Conservation (phyloP, 2,888 invertebrate genomes). For the Rotaria magnacalcarata region DNA sequence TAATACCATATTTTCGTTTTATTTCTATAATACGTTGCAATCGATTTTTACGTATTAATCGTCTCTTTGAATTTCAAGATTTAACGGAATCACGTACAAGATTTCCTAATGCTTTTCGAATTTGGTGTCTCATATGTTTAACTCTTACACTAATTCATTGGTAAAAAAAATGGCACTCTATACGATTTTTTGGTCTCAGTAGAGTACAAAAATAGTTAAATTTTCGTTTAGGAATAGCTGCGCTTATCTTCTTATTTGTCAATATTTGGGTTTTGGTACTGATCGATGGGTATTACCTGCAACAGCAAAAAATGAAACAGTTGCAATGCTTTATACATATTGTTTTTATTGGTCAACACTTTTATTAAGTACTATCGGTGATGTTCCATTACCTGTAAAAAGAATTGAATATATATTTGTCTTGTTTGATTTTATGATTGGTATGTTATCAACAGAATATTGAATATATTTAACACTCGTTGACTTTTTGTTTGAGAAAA, state of each 20-base stretch:
- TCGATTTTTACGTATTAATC: constrained; percentile 70
- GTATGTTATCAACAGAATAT: neutral
- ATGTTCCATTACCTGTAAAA: constrained; percentile 81
- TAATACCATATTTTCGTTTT: constrained; percentile 46
- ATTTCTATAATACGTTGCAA: constrained; percentile 74
- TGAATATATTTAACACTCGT: too few species aligned
- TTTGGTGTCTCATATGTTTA: constrained; percentile 55
- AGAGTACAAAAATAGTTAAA: neutral
- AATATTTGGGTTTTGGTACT: constrained; percentile 75
- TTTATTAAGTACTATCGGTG: constrained; percentile 84
- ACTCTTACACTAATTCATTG: constrained; percentile 59
- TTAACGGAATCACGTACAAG: constrained; percentile 87
- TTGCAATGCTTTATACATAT: constrained; percentile 73
- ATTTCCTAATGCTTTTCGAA: constrained; percentile 71
- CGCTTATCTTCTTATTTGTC: constrained; percentile 57
- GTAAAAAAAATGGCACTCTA: constrained; percentile 43
- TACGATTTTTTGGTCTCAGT: neutral
- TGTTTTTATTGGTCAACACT: constrained; percentile 96
- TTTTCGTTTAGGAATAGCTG: constrained; percentile 54
- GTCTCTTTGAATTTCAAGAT: constrained; percentile 85
- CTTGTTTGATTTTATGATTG: constrained; percentile 41
- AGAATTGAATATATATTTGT: constrained; percentile 71
- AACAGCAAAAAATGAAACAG: constrained; percentile 47
- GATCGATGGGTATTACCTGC: constrained; percentile 69
- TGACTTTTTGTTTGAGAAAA: too few species aligned